Evolutionary conservation across 2,888 invertebrate species (phyloP).

Genomic region (Leptogaster cylindrica): DNA sequence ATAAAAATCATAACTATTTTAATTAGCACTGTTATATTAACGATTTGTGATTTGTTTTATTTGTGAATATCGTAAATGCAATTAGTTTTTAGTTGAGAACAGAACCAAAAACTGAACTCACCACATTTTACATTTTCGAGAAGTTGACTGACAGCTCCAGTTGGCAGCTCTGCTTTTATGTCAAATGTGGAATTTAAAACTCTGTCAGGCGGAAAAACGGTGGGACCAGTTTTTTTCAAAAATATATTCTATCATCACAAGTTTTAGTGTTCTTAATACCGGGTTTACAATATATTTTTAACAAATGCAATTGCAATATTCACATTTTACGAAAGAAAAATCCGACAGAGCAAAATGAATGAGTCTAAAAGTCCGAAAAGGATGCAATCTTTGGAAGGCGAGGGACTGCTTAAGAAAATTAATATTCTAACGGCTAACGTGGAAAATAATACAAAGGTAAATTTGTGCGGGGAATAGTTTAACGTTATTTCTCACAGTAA

Average conservation of each 20-base stretch:
- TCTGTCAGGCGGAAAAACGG: background rate
- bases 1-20: too few species aligned
- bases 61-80: too few species aligned
- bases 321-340: too few species aligned
- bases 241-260: too few species aligned
- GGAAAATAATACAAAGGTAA: slow-evolving; percentile 58
- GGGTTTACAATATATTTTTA: background rate
- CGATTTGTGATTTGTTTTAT: too few species aligned
- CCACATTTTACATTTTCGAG: too few species aligned
- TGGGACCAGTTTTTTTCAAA: background rate
- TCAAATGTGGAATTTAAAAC: slow-evolving; percentile 5
- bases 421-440: slow-evolving; percentile 60
- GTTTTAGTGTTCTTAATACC: background rate
- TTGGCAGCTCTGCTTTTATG: background rate
- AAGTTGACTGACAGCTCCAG: too few species aligned
- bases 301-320: background rate
- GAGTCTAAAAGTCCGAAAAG: slow-evolving; percentile 51
- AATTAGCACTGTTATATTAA: too few species aligned
- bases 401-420: slow-evolving; percentile 59
- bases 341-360: too few species aligned
- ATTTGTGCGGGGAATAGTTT: background rate
- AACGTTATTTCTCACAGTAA: background rate
- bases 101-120: too few species aligned
- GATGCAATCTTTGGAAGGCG: slow-evolving; percentile 54
- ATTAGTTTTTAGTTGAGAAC: too few species aligned